Conservation (phyloP, 1,140 invertebrate species). For the Aradophagus sp. region DNA sequence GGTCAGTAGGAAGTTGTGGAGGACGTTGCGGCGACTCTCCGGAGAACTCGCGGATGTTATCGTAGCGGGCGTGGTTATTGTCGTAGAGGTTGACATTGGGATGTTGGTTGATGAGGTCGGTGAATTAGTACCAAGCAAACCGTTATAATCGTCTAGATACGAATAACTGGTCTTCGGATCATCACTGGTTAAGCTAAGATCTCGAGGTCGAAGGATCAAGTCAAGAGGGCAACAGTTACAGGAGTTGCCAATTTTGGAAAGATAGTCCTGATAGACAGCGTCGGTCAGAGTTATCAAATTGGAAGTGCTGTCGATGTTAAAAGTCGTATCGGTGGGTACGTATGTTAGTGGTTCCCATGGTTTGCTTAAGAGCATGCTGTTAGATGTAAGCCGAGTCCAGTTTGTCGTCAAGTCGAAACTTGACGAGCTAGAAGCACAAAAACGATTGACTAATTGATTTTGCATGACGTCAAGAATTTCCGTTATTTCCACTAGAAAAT, state of each 20-base stretch:
- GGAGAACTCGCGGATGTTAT: conserved; percentile 45
- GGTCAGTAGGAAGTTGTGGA: conserved; percentile 63
- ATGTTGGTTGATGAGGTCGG: conserved; percentile 8
- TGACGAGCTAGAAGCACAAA: conserved; percentile 66
- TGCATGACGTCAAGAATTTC: no score
- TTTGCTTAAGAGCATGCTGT: conserved; percentile 68
- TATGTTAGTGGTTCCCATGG: conserved; percentile 56
- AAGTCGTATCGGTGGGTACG: conserved; percentile 21
- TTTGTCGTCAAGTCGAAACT: conserved; percentile 63
- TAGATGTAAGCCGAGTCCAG: conserved; percentile 66
- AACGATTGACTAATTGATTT: no score
- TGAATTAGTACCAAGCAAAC: conserved; percentile 2
- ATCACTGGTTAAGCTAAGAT: not conserved
- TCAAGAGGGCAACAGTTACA: conserved; percentile 60
- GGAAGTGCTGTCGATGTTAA: conserved; percentile 36
- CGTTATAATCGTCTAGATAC: conserved; percentile 33
- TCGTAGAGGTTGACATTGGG: conserved; percentile 14
- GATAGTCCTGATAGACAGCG: conserved; percentile 55
- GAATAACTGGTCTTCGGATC: conserved; percentile 34
- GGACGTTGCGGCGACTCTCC: conserved; percentile 56
- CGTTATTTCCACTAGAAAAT: conserved; percentile 6
- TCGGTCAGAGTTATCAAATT: conserved; percentile 35
- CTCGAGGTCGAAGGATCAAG: conserved; percentile 27
- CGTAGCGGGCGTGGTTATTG: conserved; percentile 7
- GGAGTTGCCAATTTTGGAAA: conserved; percentile 40